Conservation (phyloP, 2,797 vertebrate species). For the Phoeniculus purpureus region DNA sequence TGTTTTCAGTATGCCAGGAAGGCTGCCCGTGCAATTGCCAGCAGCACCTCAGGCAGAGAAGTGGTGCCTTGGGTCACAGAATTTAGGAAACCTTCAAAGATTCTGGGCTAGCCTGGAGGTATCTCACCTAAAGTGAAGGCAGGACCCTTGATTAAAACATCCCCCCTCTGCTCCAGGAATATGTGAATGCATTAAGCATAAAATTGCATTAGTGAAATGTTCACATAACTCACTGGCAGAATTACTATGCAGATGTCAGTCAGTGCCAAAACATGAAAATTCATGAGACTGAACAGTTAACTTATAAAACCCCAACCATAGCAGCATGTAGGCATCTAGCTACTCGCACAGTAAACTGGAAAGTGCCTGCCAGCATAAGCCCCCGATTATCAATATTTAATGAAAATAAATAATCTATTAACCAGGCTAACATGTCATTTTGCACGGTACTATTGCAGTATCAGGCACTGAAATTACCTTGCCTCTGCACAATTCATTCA, state of each 20-base stretch:
- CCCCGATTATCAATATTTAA: constrained; percentile 44
- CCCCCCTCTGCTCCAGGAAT: not conserved
- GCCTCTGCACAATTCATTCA: not conserved
- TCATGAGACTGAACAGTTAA: not conserved
- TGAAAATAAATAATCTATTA: constrained; percentile 51
- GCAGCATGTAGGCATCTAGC: not conserved
- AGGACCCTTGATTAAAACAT: not conserved
- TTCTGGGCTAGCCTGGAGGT: not conserved
- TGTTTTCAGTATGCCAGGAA: not conserved
- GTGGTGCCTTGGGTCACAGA: not conserved
- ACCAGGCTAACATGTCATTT: not conserved
- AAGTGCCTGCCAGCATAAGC: not conserved
- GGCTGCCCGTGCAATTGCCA: not conserved
- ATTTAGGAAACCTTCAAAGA: not conserved
- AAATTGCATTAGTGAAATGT: not conserved
- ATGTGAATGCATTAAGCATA: not conserved
- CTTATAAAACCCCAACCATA: not conserved
- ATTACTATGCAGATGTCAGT: constrained; percentile 32
- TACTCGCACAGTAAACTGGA: not conserved
- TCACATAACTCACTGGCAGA: not conserved
- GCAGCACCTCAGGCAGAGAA: not conserved
- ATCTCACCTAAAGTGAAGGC: not conserved
- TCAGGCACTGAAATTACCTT: not conserved
- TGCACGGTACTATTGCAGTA: not conserved
- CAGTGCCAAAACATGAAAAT: constrained; percentile 38